Conservation (phyloP, 2,797 vertebrate genomes). For the Aeoliscus strigatus region DNA sequence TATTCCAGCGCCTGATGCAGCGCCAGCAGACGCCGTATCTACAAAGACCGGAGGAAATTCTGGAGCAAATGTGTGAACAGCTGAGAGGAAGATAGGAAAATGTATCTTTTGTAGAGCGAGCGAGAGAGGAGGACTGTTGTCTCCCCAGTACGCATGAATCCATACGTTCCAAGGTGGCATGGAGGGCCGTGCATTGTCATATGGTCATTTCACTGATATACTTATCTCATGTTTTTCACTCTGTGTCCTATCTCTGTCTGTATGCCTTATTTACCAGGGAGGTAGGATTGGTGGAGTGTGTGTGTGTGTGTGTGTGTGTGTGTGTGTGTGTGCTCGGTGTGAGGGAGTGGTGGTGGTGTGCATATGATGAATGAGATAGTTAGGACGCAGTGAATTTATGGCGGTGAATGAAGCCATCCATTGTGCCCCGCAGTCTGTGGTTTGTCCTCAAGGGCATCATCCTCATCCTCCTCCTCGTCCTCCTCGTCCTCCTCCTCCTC, state of each 20-base stretch:
- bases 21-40: constrained; percentile 42
- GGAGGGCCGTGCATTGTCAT: constrained; percentile 55
- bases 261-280: constrained; percentile 58
- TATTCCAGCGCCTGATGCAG: constrained; percentile 44
- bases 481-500: too few species aligned
- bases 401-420: constrained; percentile 68
- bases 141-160: constrained; percentile 29
- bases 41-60: constrained; percentile 44
- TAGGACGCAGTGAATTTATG: constrained; percentile 77
- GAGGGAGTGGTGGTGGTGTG: constrained; percentile 54
- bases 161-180: constrained; percentile 56
- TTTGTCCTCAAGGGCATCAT: constrained; percentile 69
- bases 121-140: constrained; percentile 11
- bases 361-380: constrained; percentile 84
- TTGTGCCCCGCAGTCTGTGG: constrained; percentile 54
- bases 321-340: constrained; percentile 32
- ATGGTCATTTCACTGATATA: constrained; percentile 58
- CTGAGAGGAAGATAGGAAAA: constrained; percentile 57
- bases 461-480: too few species aligned
- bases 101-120: constrained; percentile 36
- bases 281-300: constrained; percentile 22
- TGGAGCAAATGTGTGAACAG: constrained; percentile 50
- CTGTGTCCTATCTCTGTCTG: constrained; percentile 50
- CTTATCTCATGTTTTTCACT: constrained; percentile 58
- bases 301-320: constrained; percentile 20